Base-by-base conservation (phyloP, 37 sponge, comb jelly and placozoan genomes). In the Axinella damicornis region DNA sequence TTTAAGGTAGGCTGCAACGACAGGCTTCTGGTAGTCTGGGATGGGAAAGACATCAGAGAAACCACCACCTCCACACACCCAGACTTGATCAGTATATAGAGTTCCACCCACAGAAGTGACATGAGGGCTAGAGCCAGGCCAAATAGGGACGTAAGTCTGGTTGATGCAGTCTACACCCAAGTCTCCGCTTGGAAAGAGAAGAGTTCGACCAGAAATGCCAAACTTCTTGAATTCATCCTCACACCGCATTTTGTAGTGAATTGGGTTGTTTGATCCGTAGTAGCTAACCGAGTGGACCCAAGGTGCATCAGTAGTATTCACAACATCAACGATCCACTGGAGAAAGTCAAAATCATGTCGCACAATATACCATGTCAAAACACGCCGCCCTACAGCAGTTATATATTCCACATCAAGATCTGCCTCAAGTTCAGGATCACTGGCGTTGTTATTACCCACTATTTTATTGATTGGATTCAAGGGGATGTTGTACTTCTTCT, bases 321-420 rank as follows among this genome's bases (percentile, higher is more conserved):
- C 88, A 57, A 82, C 90, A 1, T 34, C 64, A 2, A 87, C 2
- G 36, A 95, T 84, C 98, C 98, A 98, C 31, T 79, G 75, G 34
- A 98, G 85, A 53, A 98, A 98, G 61, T 89, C 93, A 81, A 66
- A 34, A 85, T 82, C 18, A 76, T n/a, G n/a, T n/a, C n/a, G 89
- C 25, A 94, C 73, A 65, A 94, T n/a, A n/a, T n/a, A 88, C 91
- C 95, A 91, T 0, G 95, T 94, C 46, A 61, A 60, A 39, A 91
- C 88, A 31, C 81, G 81, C 21, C 85, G 81, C 41, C 95, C 95
- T 17, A 68, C 77, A 30, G 78, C 81, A 52, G 76, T 88, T 17
- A 98, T 91, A 76, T 95, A 98, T 76, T 98, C 89, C 2, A 95
- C 94, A 75, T 98, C 98, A 5, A 98, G 93, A 31, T 85, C 85